Conservation (phyloP, 2,113 vertebrate genomes). For the Otocyon megalotis region DNA sequence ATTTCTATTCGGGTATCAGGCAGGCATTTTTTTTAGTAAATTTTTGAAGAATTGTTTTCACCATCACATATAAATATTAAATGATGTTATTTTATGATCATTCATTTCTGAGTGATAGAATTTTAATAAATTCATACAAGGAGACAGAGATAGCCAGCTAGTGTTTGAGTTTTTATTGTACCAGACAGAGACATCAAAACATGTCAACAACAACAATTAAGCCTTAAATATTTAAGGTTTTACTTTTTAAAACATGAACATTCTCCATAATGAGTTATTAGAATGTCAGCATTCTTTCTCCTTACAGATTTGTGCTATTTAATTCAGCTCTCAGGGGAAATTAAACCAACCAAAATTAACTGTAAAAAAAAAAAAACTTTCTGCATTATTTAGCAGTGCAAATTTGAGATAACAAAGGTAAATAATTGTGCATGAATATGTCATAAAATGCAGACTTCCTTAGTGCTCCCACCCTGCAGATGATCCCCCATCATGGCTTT, state of each 20-base stretch:
- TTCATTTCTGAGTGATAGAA: constrained; percentile 72
- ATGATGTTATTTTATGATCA: background rate
- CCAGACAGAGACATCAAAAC: constrained; percentile 56
- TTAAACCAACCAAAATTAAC: constrained; percentile 39
- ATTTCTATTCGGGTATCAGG: background rate
- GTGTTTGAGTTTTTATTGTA: constrained; percentile 66
- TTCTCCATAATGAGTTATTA: constrained; percentile 66
- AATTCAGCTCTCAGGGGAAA: constrained; percentile 1
- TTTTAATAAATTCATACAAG: constrained; percentile 76
- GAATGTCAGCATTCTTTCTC: constrained; percentile 29
- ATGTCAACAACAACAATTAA: constrained; percentile 5
- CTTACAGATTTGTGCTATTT: constrained; percentile 8
- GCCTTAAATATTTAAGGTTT: constrained; percentile 57
- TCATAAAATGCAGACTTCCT: background rate
- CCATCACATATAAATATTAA: constrained; percentile 75
- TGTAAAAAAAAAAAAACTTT: background rate
- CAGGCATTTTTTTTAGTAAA: background rate
- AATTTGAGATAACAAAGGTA: background rate
- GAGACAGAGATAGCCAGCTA: constrained; percentile 63
- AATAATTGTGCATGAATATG: background rate
- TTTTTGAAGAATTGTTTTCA: background rate
- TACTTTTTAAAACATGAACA: constrained; percentile 2
- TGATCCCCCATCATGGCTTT: background rate
- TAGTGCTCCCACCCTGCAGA: background rate
- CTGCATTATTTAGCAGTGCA: constrained; percentile 5